A percentile compares a stretch with the other conserved stretches of the same genome.
phyloP scores from a whole-genome alignment of 2,888 invertebrate species.

The Cryptophagus acutangulus region DNA sequence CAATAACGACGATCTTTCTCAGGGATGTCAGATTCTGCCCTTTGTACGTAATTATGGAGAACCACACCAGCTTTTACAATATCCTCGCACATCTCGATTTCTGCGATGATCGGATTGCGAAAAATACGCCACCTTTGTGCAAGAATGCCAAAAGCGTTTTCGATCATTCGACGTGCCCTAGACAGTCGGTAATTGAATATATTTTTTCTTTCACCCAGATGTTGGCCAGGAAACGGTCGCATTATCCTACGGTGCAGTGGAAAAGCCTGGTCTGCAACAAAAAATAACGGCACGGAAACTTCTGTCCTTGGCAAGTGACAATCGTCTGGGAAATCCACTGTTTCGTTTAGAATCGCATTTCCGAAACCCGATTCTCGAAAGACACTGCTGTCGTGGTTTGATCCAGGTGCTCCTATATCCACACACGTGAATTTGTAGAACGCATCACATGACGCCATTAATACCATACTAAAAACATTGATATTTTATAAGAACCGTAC shows the following conservation, averaged over 20 bases:
- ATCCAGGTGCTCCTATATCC: slow-evolving; percentile 34
- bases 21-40: slow-evolving; percentile 11
- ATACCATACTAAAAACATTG: slow-evolving; percentile 20
- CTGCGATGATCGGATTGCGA: slow-evolving; percentile 9
- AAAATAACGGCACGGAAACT: slow-evolving; percentile 8
- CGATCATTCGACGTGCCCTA: slow-evolving; percentile 8
- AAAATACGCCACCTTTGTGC: slow-evolving; percentile 10
- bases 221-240: slow-evolving; percentile 10
- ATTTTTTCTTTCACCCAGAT: slow-evolving; percentile 7
- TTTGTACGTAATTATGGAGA: slow-evolving; percentile 24
- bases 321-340: slow-evolving; percentile 10
- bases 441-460: slow-evolving; percentile 33
- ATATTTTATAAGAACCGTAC: no score
- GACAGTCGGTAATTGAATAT: slow-evolving; percentile 8
- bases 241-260: slow-evolving; percentile 13
- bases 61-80: slow-evolving; percentile 19
- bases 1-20: slow-evolving; percentile 11
- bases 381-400: slow-evolving; percentile 32
- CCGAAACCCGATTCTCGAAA: slow-evolving; percentile 19
- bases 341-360: slow-evolving; percentile 8
- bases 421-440: slow-evolving; percentile 33
- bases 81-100: slow-evolving; percentile 5
- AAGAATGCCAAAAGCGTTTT: slow-evolving; percentile 11
- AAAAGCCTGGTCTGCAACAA: slow-evolving; percentile 20
- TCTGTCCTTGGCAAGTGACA: slow-evolving; percentile 7